Evolutionary conservation across 2,113 vertebrate genomes (phyloP), one percentile per base, ranked within the genome.

Genomic region (Melierax canorus): DNA sequence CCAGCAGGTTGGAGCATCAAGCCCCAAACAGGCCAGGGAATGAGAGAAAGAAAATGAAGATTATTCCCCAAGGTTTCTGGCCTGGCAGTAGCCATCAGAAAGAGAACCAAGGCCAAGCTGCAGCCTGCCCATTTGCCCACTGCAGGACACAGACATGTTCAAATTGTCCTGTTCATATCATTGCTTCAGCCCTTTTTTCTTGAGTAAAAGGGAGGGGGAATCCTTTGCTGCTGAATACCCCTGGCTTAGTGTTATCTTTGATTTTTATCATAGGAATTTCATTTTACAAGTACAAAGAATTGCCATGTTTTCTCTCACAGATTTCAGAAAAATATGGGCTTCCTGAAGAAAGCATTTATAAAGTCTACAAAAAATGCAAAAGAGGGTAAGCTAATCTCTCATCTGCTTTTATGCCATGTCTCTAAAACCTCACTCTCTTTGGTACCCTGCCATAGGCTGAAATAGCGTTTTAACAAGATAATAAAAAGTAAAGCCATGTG

Each of bases 341-440:
- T 95, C 99, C 99, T 50, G 99, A 98, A 96, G 99, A 99, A 97
- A 99, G 98, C 97, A 99, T 99, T 94, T 98, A 98, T 95, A 99
- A 99, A 98, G 99, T 99, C 97, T 99, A 99, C 98, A 99, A 99
- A 97, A 99, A 99, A 92, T 99, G 99, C 98, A 99, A 99, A 97
- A 98, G 99, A 97, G 99, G 99, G 99, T 99, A 97, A 99, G 99
- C 96, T 91, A 72, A 95, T 94, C 90, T 96, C 76, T 55, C 73
- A 62, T 91, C 91, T 81, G 51, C 75, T 67, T 87, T 89, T 32
- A 3, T 19, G 58, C 88, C 19, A 26, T 43, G 50, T 64, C 67
- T 60, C 84, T 78, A 66, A 41, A 75, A 6, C 41, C 46, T 38
- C 51, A 12, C 19, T 41, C 58, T 43, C 62, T 36, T 19, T 64